phyloP scores from a whole-genome alignment of 2,797 vertebrate species.

The Esox masquinongy region DNA sequence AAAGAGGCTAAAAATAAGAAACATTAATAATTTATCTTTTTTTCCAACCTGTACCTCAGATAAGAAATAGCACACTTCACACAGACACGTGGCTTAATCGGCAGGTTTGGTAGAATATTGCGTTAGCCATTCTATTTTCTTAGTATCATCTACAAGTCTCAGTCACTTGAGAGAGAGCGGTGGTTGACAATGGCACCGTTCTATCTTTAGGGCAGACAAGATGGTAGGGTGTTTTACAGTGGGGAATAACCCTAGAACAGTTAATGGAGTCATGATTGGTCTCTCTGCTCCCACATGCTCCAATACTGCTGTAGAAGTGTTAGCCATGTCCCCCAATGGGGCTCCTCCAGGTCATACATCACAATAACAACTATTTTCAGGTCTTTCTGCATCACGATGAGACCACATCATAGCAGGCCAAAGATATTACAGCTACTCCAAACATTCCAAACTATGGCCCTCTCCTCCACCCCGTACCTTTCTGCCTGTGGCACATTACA shows the following conservation, averaged over 20 bases:
- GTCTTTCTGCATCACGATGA: background rate
- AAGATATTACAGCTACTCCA: background rate
- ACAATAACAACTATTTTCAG: background rate
- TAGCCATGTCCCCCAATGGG: background rate
- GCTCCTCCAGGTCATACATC: background rate
- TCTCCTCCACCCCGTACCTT: background rate
- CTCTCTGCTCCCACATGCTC: background rate
- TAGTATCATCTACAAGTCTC: conserved; percentile 14
- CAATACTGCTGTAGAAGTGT: background rate
- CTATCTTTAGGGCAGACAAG: conserved; percentile 27
- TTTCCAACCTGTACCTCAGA: conserved; percentile 68
- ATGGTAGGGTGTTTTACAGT: background rate
- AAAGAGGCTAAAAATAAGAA: conserved; percentile 79
- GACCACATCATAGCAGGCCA: background rate
- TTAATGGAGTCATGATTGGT: background rate
- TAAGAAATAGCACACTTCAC: conserved; percentile 67
- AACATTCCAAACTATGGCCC: background rate
- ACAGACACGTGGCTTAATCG: conserved; percentile 57
- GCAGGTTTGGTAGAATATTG: conserved; percentile 53
- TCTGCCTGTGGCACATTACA: background rate
- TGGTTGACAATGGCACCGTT: conserved; percentile 26
- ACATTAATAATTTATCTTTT: conserved; percentile 78
- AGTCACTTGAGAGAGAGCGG: background rate
- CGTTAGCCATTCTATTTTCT: conserved; percentile 39
- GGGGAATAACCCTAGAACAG: background rate